Base-by-base conservation (phyloP, 2,113 vertebrate species). In the Erinaceus europaeus region DNA sequence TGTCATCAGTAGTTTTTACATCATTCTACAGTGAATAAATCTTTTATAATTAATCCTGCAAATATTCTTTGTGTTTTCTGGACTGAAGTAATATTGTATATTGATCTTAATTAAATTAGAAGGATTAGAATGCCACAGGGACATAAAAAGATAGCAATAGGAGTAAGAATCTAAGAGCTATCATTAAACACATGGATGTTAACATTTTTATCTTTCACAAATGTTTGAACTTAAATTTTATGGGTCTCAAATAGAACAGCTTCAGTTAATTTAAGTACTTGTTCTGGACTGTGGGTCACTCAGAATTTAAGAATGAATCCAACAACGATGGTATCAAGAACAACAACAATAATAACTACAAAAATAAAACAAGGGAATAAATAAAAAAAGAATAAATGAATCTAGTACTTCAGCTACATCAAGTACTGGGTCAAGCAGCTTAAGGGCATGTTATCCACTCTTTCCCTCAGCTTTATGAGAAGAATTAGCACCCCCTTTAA, bases 1-100 rank as follows among this genome's bases (percentile, higher is more conserved):
- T 88, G 92, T 94, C 92, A 94, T 84, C 90, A 95, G 92, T 61
- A 78, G 82, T 95, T 95, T 95, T 95, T 84, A 88, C 94, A 84
- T 81, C 90, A 95, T 85, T 94, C 79, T 76, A 96, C 92, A 94
- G 82, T 90, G 85, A 96, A 95, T 84, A 90, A 90, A 44, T 96
- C 92, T 94, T 90, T 94, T 94, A 64, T 86, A 90, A 73, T 55
- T 73, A 86, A 92, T 62, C 90, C 40, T 77, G 71, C 90, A 95
- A 95, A 94, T 93, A 80, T 94, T 96, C 91, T 88, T 90, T 90
- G 90, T 93, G 89, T 86, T 90, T 91, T 94, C 50, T 88, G 87
- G 83, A 86, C 57, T 86, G 80, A 86, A 91, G 55, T 76, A 94
- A 88, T 57, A 93, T 38, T 74, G 65, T 73, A 91, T 86, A 93